These are phyloP conservation scores for Corythaixoides concolor DNA, from an alignment of 2,113 vertebrate species.

Conservation along the genomic window DNA sequence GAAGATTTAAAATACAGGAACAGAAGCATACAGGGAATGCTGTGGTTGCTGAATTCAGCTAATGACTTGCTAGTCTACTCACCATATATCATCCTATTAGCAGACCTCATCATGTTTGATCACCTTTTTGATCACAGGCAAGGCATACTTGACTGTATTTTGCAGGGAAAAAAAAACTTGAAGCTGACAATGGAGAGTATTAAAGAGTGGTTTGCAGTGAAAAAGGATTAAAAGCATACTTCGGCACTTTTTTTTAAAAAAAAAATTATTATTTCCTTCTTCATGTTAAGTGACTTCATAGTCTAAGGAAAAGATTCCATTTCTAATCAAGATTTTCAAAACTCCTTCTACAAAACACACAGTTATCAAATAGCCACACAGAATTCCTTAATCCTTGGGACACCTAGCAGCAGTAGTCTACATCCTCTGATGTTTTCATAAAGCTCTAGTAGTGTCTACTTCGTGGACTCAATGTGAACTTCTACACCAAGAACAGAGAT, in stretches of 20 bases:
- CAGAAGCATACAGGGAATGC: background rate
- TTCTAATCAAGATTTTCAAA: background rate
- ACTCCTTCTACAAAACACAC: background rate
- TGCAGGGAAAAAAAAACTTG: no score
- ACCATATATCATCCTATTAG: background rate
- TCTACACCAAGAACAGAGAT: background rate
- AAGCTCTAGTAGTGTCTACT: background rate
- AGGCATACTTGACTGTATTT: background rate
- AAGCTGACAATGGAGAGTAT: no score
- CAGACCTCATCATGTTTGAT: background rate
- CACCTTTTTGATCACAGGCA: background rate
- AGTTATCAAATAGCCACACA: background rate
- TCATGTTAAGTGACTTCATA: background rate
- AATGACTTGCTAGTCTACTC: background rate
- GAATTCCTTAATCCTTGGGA: background rate
- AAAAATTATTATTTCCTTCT: background rate
- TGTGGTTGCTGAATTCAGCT: background rate
- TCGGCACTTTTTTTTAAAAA: background rate
- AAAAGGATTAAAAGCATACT: background rate
- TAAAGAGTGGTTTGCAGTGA: background rate
- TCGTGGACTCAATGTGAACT: rapidly evolving
- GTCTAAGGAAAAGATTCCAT: background rate
- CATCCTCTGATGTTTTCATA: background rate
- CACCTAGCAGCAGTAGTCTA: background rate
- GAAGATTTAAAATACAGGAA: background rate